Evolutionary conservation across 2,113 vertebrate species (phyloP), one percentile per base, ranked within the genome.

Genomic region (Laticauda colubrina): DNA sequence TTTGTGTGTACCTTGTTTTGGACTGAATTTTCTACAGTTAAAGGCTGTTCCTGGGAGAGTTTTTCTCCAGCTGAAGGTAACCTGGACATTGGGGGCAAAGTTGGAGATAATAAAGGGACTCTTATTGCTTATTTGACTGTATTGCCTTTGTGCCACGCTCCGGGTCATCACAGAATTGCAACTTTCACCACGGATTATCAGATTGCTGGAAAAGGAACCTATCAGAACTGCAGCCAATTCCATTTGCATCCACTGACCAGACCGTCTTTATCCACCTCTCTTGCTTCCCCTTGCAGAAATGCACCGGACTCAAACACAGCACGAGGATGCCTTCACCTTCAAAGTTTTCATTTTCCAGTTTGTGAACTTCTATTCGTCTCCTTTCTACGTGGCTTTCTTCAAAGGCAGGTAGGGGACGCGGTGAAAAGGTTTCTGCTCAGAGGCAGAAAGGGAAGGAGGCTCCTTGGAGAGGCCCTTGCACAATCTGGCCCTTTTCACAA

Each of bases 341-440:
- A 98, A 98, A 92, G 98, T 98, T 69, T 98, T 98, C 97, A 97
- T 98, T 95, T 98, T 98, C 96, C 98, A 98, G 96, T 98, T 98
- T 95, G 98, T 98, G 93, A 98, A 97, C 95, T 98, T 98, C 97
- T 98, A 98, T 95, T 98, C 98, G 0, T 98, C 98, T 2, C 98
- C 98, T 0, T 98, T 98, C 96, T 98, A 98, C 1, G 97, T 98
- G 96, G 98, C 98, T 26, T 98, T 98, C 97, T 98, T 98, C 95
- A 98, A 98, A 96, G 98, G 98, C 95, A 97, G 98, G 98, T 97
- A 95, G 95, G 96, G n/a, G 43, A 3, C 1, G 55, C 91, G 20
- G 43, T 2, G 7, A 24, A 4, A 26, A 48, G 39, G 20, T 57
- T 57, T 12, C 11, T 0, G 1, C 26, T 26, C 0, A 1, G 9